These are phyloP conservation scores for Mus minutoides DNA, from an alignment of 2,797 vertebrate species.

Conservation along the genomic window DNA sequence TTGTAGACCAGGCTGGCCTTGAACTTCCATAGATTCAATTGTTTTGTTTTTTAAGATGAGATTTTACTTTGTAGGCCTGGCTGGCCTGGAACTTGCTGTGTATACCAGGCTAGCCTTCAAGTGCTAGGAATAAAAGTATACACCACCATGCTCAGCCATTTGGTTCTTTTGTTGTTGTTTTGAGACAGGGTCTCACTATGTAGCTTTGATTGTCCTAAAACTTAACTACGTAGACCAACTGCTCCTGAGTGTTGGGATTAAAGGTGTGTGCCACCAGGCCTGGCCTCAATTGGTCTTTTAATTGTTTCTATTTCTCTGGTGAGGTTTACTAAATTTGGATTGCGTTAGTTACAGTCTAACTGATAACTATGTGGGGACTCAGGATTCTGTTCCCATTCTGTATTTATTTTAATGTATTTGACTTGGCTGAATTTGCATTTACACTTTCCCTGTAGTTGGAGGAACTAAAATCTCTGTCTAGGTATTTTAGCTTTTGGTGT, in stretches of 20 bases:
- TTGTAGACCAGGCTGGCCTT: background rate
- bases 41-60: background rate
- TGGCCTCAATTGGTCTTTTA: constrained; percentile 1
- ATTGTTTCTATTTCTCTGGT: constrained; percentile 24
- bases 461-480: constrained; percentile 15
- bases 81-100: background rate
- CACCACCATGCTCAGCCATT: background rate
- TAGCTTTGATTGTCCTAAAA: background rate
- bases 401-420: constrained; percentile 47
- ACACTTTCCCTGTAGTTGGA: background rate
- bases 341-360: constrained; percentile 36
- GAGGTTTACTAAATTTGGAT: constrained; percentile 36
- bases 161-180: background rate
- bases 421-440: constrained; percentile 28
- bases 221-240: background rate
- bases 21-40: background rate
- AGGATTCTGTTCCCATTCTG: background rate
- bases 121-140: background rate
- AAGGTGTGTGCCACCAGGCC: background rate
- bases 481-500: constrained; percentile 39
- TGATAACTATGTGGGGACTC: background rate
- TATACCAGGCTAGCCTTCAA: background rate
- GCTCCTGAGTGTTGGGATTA: background rate
- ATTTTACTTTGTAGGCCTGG: background rate
- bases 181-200: background rate